phyloP scores from a whole-genome alignment of 2,113 vertebrate genomes.

The Cervus canadensis region DNA sequence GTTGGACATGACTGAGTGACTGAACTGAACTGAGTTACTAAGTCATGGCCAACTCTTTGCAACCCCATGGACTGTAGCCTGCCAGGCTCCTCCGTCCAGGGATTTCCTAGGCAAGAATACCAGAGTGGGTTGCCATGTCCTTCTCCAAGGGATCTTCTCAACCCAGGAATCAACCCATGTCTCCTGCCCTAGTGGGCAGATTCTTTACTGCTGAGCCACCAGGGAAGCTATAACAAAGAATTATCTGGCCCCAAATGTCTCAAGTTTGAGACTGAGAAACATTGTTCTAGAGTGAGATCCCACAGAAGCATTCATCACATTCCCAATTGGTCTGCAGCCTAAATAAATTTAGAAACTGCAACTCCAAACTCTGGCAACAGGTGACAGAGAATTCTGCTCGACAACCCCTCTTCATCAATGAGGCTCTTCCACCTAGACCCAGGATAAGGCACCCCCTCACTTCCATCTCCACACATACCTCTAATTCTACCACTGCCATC shows the following conservation, averaged over 20 bases:
- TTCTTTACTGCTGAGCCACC: neutral
- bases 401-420: neutral
- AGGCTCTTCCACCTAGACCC: neutral
- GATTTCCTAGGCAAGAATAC: neutral
- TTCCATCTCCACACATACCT: neutral
- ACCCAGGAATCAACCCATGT: neutral
- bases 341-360: neutral
- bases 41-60: neutral
- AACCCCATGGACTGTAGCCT: neutral
- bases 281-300: neutral
- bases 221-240: neutral
- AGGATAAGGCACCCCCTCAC: fast-evolving
- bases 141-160: neutral
- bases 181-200: neutral
- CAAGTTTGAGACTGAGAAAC: neutral
- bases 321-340: neutral
- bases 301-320: neutral
- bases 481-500: neutral
- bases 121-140: neutral
- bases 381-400: neutral
- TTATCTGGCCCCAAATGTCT: neutral
- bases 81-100: neutral
- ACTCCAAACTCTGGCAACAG: neutral
- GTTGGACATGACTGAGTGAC: too few relatives aligned
- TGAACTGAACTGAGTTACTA: neutral